Percentiles rank a stretch among this genome's conserved stretches.
phyloP scores from a whole-genome alignment of 2,113 vertebrate species.

The Cochlearius cochlearius region DNA sequence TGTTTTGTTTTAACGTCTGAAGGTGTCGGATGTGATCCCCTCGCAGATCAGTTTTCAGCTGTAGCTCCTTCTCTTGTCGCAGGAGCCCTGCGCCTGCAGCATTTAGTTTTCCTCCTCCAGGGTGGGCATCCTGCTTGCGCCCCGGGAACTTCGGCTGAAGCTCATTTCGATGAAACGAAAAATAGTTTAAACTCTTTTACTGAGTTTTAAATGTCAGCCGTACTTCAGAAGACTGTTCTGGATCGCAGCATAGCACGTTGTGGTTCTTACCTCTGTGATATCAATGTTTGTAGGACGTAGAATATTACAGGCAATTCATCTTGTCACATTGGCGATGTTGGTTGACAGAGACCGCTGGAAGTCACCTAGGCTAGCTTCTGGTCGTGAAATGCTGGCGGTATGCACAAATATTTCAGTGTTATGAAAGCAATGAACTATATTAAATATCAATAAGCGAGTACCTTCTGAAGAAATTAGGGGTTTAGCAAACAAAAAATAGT shows the following conservation, averaged over 20 bases:
- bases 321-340: background rate
- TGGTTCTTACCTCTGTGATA: background rate
- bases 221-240: background rate
- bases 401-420: background rate
- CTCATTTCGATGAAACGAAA: background rate
- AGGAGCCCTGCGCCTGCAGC: rapidly evolving
- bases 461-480: background rate
- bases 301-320: background rate
- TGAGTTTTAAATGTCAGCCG: background rate
- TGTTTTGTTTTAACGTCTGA: background rate
- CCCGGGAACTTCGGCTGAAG: background rate
- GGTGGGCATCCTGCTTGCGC: background rate
- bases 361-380: background rate
- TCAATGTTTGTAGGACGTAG: background rate
- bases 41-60: background rate
- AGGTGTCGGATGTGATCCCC: background rate
- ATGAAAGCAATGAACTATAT: background rate
- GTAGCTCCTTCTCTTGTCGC: background rate
- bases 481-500: background rate
- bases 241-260: background rate
- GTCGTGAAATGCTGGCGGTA: background rate
- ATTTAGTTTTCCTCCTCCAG: background rate
- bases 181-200: background rate
- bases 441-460: background rate
- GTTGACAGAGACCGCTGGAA: background rate